Base-by-base conservation (phyloP, 2,113 vertebrate species). In the Noturus placidus region DNA sequence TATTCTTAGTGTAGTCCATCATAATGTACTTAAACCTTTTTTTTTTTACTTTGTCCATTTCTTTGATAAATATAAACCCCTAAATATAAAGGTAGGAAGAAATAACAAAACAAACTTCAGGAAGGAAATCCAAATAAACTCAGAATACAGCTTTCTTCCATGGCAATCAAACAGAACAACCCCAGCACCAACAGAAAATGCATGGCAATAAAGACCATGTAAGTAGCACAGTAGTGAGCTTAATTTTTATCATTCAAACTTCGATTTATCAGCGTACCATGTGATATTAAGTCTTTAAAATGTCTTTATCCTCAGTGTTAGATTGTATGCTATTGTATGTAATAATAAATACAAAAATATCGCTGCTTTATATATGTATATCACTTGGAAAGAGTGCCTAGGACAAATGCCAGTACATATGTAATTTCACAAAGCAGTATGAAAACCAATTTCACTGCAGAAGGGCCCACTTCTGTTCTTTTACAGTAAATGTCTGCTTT, bases 301-400 rank as follows among this genome's bases (percentile, higher is more conserved):
- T 27, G 72, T 88, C 61, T 88, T 84, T 79, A 65, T 88, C 52
- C 54, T 67, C 38, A 82, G 82, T 90, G 86, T 90, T 82, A 82
- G 76, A 87, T 70, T 85, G 85, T 90, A 93, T 90, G 85, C 90
- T 86, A 88, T 88, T 90, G 82, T 92, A 92, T 93, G 91, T 93
- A 91, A 92, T 92, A 91, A 91, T 93, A 91, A 90, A 91, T 93
- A 92, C 33, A 78, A 42, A 87, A 92, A 94, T 93, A 93, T 91
- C 92, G 93, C 94, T 95, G 93, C 93, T 95, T 94, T 93, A 92
- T 89, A 89, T 88, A 89, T 91, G 87, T 84, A 65, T 78, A 84
- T 89, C 69, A 85, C 78, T 84, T 87, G 82, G 76, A 89, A 38
- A 89, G 86, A 86, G 81, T 85, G 87, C 85, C 85, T 91, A 89